phyloP scores from a whole-genome alignment of 2,113 vertebrate species.

The Saiga tatarica region DNA sequence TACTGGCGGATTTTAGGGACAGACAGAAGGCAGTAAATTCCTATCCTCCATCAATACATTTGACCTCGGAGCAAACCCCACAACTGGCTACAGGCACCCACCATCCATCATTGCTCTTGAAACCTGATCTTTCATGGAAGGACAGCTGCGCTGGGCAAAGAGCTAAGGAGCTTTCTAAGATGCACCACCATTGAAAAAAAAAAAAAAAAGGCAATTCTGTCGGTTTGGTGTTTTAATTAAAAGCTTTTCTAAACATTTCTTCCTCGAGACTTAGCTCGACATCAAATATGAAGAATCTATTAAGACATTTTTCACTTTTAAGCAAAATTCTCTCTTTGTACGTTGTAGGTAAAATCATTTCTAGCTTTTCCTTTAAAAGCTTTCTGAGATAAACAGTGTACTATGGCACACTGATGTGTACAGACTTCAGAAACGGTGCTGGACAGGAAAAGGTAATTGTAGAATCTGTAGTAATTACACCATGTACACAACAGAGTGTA shows the following conservation, averaged over 20 bases:
- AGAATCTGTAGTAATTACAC: not conserved
- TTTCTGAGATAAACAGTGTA: slow-evolving; percentile 17
- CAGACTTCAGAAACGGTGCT: not conserved
- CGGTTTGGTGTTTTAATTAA: slow-evolving; percentile 64
- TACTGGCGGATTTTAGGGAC: slow-evolving; percentile 59
- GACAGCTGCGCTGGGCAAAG: slow-evolving; percentile 88
- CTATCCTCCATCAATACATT: slow-evolving; percentile 82
- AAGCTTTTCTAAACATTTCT: slow-evolving; percentile 48
- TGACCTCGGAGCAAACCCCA: slow-evolving; percentile 87
- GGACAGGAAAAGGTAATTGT: not conserved
- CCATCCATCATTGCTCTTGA: slow-evolving; percentile 91
- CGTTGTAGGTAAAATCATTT: slow-evolving; percentile 9
- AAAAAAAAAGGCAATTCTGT: slow-evolving; percentile 55
- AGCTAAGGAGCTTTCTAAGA: slow-evolving; percentile 84
- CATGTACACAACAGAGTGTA: not conserved
- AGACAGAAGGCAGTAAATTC: slow-evolving; percentile 83
- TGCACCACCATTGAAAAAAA: slow-evolving; percentile 54
- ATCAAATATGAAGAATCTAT: slow-evolving; percentile 31
- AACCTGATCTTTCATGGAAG: slow-evolving; percentile 90
- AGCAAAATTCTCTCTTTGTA: not conserved
- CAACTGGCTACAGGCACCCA: slow-evolving; percentile 91
- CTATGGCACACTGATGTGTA: not conserved
- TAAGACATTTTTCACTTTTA: not conserved
- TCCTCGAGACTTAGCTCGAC: not conserved
- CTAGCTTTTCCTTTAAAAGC: slow-evolving; percentile 30